Conservation (phyloP, 2,113 vertebrate genomes). For the Acrocephalus kingi region DNA sequence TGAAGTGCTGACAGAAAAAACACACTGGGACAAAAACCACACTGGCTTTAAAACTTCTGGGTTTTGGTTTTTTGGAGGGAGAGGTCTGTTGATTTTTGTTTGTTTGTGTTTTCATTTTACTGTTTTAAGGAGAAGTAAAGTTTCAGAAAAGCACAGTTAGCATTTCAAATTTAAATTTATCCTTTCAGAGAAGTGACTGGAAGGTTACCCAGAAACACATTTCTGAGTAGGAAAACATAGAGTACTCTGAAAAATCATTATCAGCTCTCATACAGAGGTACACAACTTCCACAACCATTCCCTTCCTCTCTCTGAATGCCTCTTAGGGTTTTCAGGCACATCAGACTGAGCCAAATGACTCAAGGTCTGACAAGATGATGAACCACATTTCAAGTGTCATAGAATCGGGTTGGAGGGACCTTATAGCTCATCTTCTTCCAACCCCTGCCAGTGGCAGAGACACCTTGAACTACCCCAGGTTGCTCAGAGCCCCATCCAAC, state of each 20-base stretch:
- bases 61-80: background rate
- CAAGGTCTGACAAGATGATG: background rate
- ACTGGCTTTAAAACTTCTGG: background rate
- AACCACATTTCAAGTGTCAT: background rate
- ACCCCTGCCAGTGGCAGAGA: fast-evolving
- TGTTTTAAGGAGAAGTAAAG: background rate
- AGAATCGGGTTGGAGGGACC: fast-evolving
- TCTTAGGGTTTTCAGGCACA: background rate
- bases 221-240: background rate
- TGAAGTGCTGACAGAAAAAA: background rate
- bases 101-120: background rate
- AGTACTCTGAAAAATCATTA: background rate
- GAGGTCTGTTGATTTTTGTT: background rate
- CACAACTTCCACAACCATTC: fast-evolving
- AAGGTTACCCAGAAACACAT: background rate
- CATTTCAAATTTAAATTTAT: background rate
- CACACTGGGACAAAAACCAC: background rate
- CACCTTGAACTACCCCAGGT: background rate
- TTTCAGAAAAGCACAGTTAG: background rate
- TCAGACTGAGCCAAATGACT: background rate
- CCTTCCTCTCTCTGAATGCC: background rate
- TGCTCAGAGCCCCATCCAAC: background rate
- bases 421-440: background rate
- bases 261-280: background rate
- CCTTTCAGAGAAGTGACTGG: background rate